A percentile compares a stretch with the other conserved stretches of the same genome.
Conservation (phyloP, 92 coral and sea anemone genomes). For the Diadumene lineata region DNA sequence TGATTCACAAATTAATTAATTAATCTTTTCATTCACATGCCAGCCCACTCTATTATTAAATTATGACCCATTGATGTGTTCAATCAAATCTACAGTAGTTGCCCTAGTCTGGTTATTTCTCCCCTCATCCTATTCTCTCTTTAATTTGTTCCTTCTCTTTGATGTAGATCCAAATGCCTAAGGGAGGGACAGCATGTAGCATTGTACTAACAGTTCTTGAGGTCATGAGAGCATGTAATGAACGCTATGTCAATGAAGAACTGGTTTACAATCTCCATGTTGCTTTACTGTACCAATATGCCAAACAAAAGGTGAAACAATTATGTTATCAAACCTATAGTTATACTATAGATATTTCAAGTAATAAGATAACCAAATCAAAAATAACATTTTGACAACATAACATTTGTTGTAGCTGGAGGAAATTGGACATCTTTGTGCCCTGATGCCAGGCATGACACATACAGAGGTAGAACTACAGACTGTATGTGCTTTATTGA, state of each 20-base stretch:
- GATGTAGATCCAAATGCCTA: conserved; percentile 70
- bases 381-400: no score
- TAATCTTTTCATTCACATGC: no score
- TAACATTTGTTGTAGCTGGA: conserved; percentile 53
- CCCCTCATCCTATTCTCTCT: no score
- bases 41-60: no score
- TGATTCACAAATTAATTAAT: no score
- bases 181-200: conserved; percentile 87
- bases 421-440: conserved; percentile 89
- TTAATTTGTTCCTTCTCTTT: no score
- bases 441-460: conserved; percentile 72
- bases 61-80: no score
- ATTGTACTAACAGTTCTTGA: conserved; percentile 77
- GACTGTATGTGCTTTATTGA: conserved; percentile 62
- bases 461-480: conserved; percentile 76
- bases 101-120: no score
- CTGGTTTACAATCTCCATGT: conserved; percentile 78
- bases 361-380: no score
- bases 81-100: no score
- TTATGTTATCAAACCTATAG: no score
- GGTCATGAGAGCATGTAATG: conserved; percentile 70
- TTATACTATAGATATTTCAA: no score
- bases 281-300: conserved; percentile 92
- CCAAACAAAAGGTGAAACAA: conserved; percentile 74
- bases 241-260: conserved; percentile 58